Conservation (phyloP, 2,888 invertebrate genomes). For the Ametastegia equiseti region DNA sequence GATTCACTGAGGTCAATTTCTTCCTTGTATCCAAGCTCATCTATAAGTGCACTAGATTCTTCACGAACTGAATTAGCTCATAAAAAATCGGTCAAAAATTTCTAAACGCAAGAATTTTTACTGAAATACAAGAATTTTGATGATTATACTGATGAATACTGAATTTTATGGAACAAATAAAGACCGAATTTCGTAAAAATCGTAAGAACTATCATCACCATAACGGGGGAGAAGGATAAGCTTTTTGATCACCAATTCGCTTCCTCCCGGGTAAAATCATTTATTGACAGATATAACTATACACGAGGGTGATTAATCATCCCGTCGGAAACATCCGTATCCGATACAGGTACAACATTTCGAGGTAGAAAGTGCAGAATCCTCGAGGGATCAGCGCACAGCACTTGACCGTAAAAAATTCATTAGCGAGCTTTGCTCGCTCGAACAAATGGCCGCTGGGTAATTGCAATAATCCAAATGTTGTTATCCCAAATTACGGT, state of each 20-base stretch:
- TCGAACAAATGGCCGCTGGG: neutral
- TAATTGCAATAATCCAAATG: constrained; percentile 31
- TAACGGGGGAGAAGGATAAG: neutral
- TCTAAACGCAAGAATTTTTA: no score
- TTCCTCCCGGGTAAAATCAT: neutral
- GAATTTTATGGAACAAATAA: no score
- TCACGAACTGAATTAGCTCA: no score
- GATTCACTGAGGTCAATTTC: no score
- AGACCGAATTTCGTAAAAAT: no score
- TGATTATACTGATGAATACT: no score
- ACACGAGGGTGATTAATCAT: constrained; percentile 34
- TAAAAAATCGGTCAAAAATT: no score
- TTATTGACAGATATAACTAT: constrained; percentile 5
- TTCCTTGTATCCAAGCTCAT: no score
- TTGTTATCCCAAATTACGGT: constrained; percentile 18
- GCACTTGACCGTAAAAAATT: neutral
- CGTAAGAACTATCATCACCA: no score
- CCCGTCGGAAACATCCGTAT: constrained; percentile 4
- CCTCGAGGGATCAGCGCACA: neutral
- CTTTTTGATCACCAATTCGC: neutral
- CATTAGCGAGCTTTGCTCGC: neutral
- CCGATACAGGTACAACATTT: neutral
- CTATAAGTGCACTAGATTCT: no score
- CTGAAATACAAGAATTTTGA: no score
- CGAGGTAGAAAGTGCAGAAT: neutral